These are phyloP conservation scores for Amniataba percoides DNA, from an alignment of 2,797 vertebrate genomes.

Conservation along the genomic window DNA sequence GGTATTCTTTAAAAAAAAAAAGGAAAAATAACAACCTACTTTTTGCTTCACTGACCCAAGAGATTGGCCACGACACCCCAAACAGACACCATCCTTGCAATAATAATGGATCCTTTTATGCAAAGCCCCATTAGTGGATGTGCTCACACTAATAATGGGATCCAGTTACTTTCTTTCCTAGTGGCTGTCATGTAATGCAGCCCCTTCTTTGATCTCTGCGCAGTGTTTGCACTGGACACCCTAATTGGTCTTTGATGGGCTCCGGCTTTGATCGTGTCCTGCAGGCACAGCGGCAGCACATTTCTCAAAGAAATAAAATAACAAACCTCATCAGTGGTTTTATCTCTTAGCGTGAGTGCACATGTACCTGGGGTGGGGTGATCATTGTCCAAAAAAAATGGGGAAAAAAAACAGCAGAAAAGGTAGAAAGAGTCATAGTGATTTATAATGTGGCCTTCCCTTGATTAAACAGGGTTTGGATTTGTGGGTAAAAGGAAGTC, in stretches of 20 bases:
- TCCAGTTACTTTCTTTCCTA: conserved; percentile 37
- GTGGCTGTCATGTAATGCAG: conserved; percentile 48
- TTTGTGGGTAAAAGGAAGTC: conserved; percentile 50
- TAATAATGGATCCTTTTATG: conserved; percentile 45
- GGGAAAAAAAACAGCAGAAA: background rate
- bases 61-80: conserved; percentile 34
- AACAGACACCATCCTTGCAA: conserved; percentile 36
- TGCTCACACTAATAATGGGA: conserved; percentile 59
- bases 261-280: conserved; percentile 67
- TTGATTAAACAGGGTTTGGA: conserved; percentile 39
- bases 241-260: conserved; percentile 73
- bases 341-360: conserved; percentile 23
- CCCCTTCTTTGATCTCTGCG: conserved; percentile 68
- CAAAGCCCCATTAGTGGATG: conserved; percentile 56
- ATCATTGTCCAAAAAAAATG: conserved; percentile 8
- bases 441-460: conserved; percentile 11
- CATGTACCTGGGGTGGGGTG: conserved; percentile 1
- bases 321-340: conserved; percentile 33
- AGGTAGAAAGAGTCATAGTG: background rate
- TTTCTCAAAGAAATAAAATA: conserved; percentile 55
- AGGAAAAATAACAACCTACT: conserved; percentile 8
- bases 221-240: conserved; percentile 59
- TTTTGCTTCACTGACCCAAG: conserved; percentile 33
- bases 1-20: conserved; percentile 19
- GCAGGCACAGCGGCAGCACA: conserved; percentile 21